Percentiles rank a stretch among this genome's conserved stretches.
phyloP scores from a whole-genome alignment of 92 coral and sea anemone species.

The Actinernus sp. region DNA sequence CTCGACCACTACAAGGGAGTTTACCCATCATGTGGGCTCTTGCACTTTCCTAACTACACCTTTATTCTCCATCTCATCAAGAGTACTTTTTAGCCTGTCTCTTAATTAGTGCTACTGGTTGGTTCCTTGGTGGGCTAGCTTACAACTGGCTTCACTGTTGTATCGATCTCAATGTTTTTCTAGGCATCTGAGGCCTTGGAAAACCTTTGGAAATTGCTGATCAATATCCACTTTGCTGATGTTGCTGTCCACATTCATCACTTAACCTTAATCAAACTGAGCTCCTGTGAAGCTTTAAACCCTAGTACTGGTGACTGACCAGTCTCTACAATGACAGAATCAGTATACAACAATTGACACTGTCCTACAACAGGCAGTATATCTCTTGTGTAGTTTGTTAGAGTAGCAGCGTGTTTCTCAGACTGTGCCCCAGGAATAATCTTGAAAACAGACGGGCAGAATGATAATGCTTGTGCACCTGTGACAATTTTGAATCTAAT shows the following conservation, averaged over 20 bases:
- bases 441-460: conserved; percentile 31
- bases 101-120: conserved; percentile 45
- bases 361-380: conserved; percentile 21
- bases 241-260: conserved; percentile 22
- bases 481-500: conserved; percentile 34
- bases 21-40: too few relatives aligned
- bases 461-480: conserved; percentile 34
- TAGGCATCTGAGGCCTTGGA: conserved; percentile 49
- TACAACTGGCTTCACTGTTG: conserved; percentile 28
- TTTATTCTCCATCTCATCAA: conserved; percentile 46
- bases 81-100: conserved; percentile 12
- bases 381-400: conserved; percentile 30
- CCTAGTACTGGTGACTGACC: conserved; percentile 33
- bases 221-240: not conserved
- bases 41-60: conserved; percentile 33
- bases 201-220: conserved; percentile 34
- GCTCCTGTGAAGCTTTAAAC: conserved; percentile 43
- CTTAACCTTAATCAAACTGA: conserved; percentile 34
- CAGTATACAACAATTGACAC: conserved; percentile 4
- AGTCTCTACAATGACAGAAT: conserved; percentile 26
- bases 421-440: conserved; percentile 1
- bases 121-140: conserved; percentile 16
- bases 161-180: conserved; percentile 45
- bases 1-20: conserved; percentile 17
- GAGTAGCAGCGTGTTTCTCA: conserved; percentile 9